phyloP scores from a whole-genome alignment of 2,113 vertebrate genomes.

The Heterocephalus glaber region DNA sequence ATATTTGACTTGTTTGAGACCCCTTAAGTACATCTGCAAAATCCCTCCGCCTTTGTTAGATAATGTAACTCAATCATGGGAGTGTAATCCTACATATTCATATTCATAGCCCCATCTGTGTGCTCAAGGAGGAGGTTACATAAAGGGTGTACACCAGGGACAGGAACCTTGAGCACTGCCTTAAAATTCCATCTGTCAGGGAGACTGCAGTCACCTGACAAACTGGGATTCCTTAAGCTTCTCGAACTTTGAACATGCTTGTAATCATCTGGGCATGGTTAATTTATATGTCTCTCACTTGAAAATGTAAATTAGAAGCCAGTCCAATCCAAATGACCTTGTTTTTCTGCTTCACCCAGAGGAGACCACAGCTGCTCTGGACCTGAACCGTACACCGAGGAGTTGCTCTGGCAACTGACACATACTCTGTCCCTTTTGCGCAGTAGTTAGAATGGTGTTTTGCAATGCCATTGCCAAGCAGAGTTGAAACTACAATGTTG shows the following conservation, averaged over 20 bases:
- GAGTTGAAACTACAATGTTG: conserved; percentile 37
- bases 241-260: background rate
- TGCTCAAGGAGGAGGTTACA: background rate
- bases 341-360: background rate
- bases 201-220: background rate
- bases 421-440: background rate
- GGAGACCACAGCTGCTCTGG: conserved; percentile 44
- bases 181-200: background rate
- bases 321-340: conserved; percentile 17
- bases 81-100: background rate
- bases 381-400: conserved; percentile 7
- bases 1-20: background rate
- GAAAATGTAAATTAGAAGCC: background rate
- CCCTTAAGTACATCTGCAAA: background rate
- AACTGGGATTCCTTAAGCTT: background rate
- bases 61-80: background rate
- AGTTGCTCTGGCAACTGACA: conserved; percentile 47
- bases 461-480: background rate
- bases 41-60: background rate
- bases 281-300: background rate
- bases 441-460: conserved; percentile 10
- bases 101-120: background rate
- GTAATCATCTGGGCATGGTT: background rate
- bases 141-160: background rate
- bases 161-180: background rate